phyloP scores from a whole-genome alignment of 2,113 vertebrate genomes.

The Scalopus aquaticus region DNA sequence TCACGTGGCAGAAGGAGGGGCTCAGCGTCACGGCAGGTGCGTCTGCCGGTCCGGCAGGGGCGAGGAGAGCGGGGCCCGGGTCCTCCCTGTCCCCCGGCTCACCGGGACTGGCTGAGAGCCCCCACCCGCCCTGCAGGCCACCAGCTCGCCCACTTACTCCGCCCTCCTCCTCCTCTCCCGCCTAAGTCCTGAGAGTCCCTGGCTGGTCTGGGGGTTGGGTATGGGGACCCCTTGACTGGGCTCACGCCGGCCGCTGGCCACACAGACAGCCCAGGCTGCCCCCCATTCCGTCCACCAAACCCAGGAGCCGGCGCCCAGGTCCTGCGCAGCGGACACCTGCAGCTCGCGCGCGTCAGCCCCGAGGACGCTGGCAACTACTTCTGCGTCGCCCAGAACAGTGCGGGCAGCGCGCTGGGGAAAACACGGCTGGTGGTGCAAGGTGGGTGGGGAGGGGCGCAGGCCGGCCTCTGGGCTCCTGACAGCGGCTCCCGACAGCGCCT shows the following conservation, averaged over 20 bases:
- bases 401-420: slow-evolving; percentile 85
- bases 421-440: slow-evolving; percentile 93
- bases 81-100: not conserved
- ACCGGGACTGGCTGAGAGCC: too few relatives aligned
- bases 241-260: not conserved
- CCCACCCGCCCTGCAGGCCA: fast-evolving
- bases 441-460: not conserved
- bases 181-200: not conserved
- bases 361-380: slow-evolving; percentile 91
- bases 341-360: slow-evolving; percentile 85
- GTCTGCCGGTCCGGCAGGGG: not conserved
- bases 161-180: not conserved
- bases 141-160: not conserved
- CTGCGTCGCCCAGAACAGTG: slow-evolving; percentile 91
- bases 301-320: slow-evolving; percentile 83
- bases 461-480: fast-evolving
- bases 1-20: slow-evolving; percentile 94
- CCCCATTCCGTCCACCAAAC: not conserved
- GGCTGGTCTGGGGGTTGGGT: fast-evolving
- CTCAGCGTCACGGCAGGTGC: slow-evolving; percentile 87
- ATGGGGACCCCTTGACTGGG: not conserved
- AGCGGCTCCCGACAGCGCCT: not conserved
- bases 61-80: not conserved
- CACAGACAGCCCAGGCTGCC: not conserved
- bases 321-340: slow-evolving; percentile 88